A percentile compares a stretch with the other conserved stretches of the same genome.
phyloP scores from a whole-genome alignment of 2,888 invertebrate genomes.

The Linnaemya tessellans region DNA sequence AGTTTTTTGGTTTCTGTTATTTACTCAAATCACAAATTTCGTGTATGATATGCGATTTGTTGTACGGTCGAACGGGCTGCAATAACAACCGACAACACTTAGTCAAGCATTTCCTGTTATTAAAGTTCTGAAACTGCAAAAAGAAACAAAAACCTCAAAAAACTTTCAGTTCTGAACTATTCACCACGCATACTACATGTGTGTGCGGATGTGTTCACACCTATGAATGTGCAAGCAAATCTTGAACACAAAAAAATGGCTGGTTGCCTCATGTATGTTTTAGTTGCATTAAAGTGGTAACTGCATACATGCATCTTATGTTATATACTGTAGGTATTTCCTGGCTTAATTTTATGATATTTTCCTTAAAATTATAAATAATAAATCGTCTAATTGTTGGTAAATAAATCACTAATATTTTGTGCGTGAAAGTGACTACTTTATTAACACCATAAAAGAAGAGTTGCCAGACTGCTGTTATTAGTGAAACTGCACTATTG shows the following conservation, averaged over 20 bases:
- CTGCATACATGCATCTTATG: no score
- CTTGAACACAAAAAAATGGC: not conserved
- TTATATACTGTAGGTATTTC: no score
- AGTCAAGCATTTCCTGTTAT: slow-evolving; percentile 73
- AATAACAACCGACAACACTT: slow-evolving; percentile 53
- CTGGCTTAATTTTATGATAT: no score
- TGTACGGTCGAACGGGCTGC: slow-evolving; percentile 28
- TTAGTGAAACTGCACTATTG: no score
- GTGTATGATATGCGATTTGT: not conserved
- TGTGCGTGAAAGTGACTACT: not conserved
- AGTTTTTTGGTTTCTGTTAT: slow-evolving; percentile 15
- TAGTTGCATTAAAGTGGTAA: no score
- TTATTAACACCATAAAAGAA: no score
- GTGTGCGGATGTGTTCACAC: no score
- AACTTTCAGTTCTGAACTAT: slow-evolving; percentile 19
- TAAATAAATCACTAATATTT: not conserved
- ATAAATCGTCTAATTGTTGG: not conserved
- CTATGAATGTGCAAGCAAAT: not conserved
- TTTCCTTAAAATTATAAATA: not conserved
- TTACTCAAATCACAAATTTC: slow-evolving; percentile 10
- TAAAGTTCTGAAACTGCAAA: slow-evolving; percentile 45
- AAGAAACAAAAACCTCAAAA: slow-evolving; percentile 8
- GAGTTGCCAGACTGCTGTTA: no score
- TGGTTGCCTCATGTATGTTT: not conserved
- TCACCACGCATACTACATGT: slow-evolving; percentile 8